phyloP scores from a whole-genome alignment of 2,888 invertebrate species.

The Ramazzottius varieornatus region DNA sequence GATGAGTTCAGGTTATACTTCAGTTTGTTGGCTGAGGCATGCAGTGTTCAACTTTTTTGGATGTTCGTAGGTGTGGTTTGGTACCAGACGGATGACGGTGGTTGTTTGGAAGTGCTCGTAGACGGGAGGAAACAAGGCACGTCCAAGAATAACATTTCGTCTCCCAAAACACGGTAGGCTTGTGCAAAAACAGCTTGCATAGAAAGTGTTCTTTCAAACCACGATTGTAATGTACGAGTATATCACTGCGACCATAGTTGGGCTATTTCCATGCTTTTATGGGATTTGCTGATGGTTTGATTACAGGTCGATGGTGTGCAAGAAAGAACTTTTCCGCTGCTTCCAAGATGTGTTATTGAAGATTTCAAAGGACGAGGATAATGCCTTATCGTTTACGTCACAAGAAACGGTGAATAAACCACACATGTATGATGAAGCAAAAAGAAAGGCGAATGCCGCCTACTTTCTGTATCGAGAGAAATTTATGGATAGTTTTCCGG shows the following conservation, averaged over 20 bases:
- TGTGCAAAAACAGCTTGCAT: neutral
- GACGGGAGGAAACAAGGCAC: conserved; percentile 55
- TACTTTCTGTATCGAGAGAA: neutral
- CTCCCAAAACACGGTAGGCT: conserved; percentile 20
- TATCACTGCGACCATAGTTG: no score
- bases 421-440: neutral
- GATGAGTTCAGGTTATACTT: neutral
- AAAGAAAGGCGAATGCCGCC: neutral
- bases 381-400: no score
- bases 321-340: conserved; percentile 16
- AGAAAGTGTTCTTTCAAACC: conserved; percentile 1
- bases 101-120: conserved; percentile 35
- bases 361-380: neutral
- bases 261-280: no score
- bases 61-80: neutral
- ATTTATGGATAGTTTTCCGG: neutral
- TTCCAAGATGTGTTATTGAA: conserved; percentile 9
- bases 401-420: neutral
- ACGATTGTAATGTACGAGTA: no score
- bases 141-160: conserved; percentile 30
- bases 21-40: neutral
- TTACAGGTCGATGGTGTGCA: conserved; percentile 21
- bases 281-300: neutral
- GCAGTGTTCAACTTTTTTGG: neutral
- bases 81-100: neutral